Evolutionary conservation across 2,888 invertebrate species (phyloP), one percentile per base, ranked within the genome.

Genomic region (Orthonevra nobilis): DNA sequence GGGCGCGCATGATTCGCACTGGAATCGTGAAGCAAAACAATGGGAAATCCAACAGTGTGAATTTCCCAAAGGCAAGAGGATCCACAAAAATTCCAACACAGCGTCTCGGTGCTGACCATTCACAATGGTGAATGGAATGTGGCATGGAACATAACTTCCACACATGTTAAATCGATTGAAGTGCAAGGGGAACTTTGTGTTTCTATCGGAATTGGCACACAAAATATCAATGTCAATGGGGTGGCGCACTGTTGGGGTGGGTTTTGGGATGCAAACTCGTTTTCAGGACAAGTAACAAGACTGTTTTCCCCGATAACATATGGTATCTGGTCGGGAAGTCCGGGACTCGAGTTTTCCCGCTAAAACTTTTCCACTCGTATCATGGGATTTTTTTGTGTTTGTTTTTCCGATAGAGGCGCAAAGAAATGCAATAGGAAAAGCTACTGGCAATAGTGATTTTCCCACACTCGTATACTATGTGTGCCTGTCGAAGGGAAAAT

Each of bases 191-290:
- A 63, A 61, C 42, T n/a, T n/a, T n/a, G n/a, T n/a, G n/a, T n/a
- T 60, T 63, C 26, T 10, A 19, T 46, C 36, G 61, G 69, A 75
- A 75, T 68, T 52, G 74, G 74, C 68, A 74, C 73, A 69, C 50
- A 60, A 46, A 69, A 61, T 68, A 74, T 74, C 74, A 74, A 74
- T 74, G 74, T 74, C 74, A 74, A 74, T 63, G 54, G 68, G 74
- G 60, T 54, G 52, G 20, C 66, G 32, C 36, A 48, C 14, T 36
- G 36, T 58, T 36, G 23, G 30, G 44, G 50, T 64, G 32, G 52
- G 42, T 20, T 46, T 48, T 23, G 23, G 42, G 42, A 52, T 64
- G 42, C 42, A 50, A 10, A 42, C 17, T n/a, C 40, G 34, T 32
- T 44, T 26, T 23, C 28, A 10, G 15, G 26, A 32, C 10, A 2